Evolutionary conservation across 2,797 vertebrate genomes (phyloP), one percentile per base, ranked within the genome.

Genomic region (Melanogrammus aeglefinus): DNA sequence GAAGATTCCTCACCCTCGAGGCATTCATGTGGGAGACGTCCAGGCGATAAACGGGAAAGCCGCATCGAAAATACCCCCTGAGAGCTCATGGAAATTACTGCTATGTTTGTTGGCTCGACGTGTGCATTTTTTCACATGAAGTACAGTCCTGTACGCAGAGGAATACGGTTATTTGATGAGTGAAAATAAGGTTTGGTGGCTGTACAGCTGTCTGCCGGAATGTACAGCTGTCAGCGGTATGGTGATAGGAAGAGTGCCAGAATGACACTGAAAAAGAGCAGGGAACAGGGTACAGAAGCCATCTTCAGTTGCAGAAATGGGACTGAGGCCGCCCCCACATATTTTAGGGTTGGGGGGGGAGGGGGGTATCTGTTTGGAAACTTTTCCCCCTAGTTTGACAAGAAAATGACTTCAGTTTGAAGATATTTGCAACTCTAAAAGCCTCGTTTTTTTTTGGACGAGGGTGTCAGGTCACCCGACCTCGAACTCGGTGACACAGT

Each of bases 401-500:
- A 31, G 13, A 71, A 71, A 18, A 16, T 71, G 69, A 71, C 66
- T 3, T 27, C 79, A 24, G 74, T 88, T 89, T 73, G 76, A 84
- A 86, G 63, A 73, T 73, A 87, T 87, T 85, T 85, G 79, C 80
- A 80, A 81, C 81, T 84, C 85, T 85, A 84, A 85, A 7, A 63
- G 83, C 27, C 88, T 89, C 85, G 87, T 89, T 88, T 82, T 89
- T 88, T 82, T 88, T 83, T 86, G 83, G 33, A 89, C 88, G 85
- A 88, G 77, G 70, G 83, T 88, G 90, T 91, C 83, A 39, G 85
- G 35, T 76, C 80, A 80, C 78, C 88, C 79, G 51, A 86, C 80
- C 81, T 83, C 79, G 88, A 83, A 86, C 90, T 87, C 82, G 3
- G 63, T 88, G 91, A 90, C 91, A 92, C 86, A 90, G 88, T 92